Base-by-base conservation (phyloP, 2,113 vertebrate genomes). In the Gavialis gangeticus region DNA sequence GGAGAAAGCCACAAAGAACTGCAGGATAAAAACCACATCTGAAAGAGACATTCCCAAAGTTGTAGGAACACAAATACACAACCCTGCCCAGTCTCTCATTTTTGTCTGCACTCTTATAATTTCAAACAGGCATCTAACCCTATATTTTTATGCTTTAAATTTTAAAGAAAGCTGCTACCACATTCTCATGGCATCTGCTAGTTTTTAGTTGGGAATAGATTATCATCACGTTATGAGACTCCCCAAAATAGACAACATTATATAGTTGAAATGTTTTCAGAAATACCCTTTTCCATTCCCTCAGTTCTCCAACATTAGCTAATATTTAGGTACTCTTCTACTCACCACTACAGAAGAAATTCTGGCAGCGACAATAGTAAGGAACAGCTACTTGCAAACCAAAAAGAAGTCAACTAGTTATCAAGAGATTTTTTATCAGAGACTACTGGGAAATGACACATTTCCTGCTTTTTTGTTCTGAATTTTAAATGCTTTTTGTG, bases 391-490 rank as follows among this genome's bases (percentile, higher is more conserved):
- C 0, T 2, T 54, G 11, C 58, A 90, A 67, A 96, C 77, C 56
- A 66, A 10, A 10, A 46, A 37, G 46, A 6, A 30, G 69, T 46
- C 0, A 3, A 90, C 82, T 58, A 77, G 87, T 95, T 90, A 93
- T 83, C 75, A 88, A 87, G 19, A 71, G 76, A 89, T 77, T 94
- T 96, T 84, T 84, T 60, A 82, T 13, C 89, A n/a, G 11, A 24
- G 58, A 79, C 66, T 82, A 46, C 82, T 84, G 88, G 88, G 90
- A 97, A 96, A 79, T 91, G 93, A 94, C 86, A 96, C 64, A n/a
- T 14, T 94, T 97, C 94, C 93, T 94, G 71, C 75, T n/a, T 16
- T 75, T 94, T 79, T 62, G 64, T 34, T 81, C 84, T 81, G 60
- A 34, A 30, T 10, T 5, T 34, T 6, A 25, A 92, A 57, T 79